phyloP scores from a whole-genome alignment of 2,797 vertebrate species.

The Aphelocoma californica region DNA sequence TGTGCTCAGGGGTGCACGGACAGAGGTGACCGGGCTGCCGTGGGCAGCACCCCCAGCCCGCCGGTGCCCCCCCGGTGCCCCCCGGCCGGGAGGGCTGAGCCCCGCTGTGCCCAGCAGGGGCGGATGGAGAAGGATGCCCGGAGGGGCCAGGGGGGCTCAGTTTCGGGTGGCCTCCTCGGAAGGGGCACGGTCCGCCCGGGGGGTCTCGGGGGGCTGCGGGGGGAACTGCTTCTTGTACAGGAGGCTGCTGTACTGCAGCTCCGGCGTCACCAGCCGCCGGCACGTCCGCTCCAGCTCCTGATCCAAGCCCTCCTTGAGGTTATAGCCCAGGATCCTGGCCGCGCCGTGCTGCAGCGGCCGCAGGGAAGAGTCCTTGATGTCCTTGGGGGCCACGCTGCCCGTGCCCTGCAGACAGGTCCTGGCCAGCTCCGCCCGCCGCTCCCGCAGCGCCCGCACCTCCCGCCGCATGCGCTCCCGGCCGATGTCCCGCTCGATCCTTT shows the following conservation, averaged over 20 bases:
- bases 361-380: slow-evolving; percentile 72
- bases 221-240: slow-evolving; percentile 79
- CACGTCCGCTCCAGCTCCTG: slow-evolving; percentile 61
- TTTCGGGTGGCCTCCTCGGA: not conserved
- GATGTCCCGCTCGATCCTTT: slow-evolving; percentile 68
- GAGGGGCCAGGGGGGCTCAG: not conserved
- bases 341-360: slow-evolving; percentile 80
- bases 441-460: slow-evolving; percentile 73
- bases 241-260: slow-evolving; percentile 79
- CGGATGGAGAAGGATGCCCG: not conserved
- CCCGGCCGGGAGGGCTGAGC: accelerated
- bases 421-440: slow-evolving; percentile 58
- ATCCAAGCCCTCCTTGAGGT: slow-evolving; percentile 75
- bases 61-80: too few species aligned
- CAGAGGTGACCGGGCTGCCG: not conserved
- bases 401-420: slow-evolving; percentile 75
- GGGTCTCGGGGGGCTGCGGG: not conserved
- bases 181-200: not conserved
- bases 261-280: slow-evolving; percentile 78
- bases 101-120: not conserved
- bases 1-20: not conserved
- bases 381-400: slow-evolving; percentile 70
- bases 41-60: not conserved
- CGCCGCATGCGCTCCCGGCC: slow-evolving; percentile 70
- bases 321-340: slow-evolving; percentile 83